Percentiles rank a stretch among this genome's conserved stretches.
phyloP scores from a whole-genome alignment of 2,113 vertebrate genomes.

The Cephalopterus ornatus region DNA sequence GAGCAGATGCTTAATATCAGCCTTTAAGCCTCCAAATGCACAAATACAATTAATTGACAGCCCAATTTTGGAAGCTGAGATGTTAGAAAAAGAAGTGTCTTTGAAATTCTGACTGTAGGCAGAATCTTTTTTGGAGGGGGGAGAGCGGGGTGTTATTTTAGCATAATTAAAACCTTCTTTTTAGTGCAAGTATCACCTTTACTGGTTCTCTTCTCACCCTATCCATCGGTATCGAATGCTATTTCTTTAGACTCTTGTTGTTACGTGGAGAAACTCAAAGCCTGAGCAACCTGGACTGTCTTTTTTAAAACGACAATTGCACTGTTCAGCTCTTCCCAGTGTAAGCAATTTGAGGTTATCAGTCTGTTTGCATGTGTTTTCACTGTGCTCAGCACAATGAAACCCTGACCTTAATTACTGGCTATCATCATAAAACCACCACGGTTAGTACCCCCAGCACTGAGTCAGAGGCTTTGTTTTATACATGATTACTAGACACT shows the following conservation, averaged over 20 bases:
- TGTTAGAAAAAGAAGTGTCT: background rate
- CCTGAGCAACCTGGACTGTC: background rate
- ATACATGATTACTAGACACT: background rate
- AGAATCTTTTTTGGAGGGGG: background rate
- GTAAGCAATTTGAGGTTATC: slow-evolving; percentile 35
- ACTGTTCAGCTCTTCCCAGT: slow-evolving; percentile 6
- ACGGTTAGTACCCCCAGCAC: background rate
- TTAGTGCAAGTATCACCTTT: background rate
- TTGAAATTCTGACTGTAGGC: background rate
- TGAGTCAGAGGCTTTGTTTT: slow-evolving; percentile 23
- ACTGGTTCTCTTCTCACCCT: background rate
- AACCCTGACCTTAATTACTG: slow-evolving; percentile 47
- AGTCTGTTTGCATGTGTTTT: slow-evolving; percentile 51
- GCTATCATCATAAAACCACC: slow-evolving; percentile 21
- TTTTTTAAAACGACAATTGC: slow-evolving; percentile 9
- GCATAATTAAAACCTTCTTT: background rate
- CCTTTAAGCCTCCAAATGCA: slow-evolving; percentile 52
- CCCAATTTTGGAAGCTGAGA: background rate
- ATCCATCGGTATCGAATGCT: background rate
- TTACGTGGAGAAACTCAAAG: background rate
- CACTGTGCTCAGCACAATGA: slow-evolving; percentile 29
- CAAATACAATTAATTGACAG: slow-evolving; percentile 50
- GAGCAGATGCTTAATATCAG: slow-evolving; percentile 66
- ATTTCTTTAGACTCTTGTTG: background rate
- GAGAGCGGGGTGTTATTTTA: background rate